Base-by-base conservation (phyloP, 2,113 vertebrate genomes). In the Todiramphus saurophagus region DNA sequence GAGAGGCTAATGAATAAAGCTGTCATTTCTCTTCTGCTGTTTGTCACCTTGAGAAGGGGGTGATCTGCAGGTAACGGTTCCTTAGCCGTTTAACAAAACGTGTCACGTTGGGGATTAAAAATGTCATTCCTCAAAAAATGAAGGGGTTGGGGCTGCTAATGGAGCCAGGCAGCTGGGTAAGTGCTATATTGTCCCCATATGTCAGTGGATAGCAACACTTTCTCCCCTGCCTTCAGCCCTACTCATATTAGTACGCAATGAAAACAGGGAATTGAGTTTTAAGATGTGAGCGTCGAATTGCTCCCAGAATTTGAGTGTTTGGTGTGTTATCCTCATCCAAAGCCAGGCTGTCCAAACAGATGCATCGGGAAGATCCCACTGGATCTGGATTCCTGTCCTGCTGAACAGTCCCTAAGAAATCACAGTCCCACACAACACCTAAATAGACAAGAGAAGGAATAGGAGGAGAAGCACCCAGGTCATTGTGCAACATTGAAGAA, bases 1-100 rank as follows among this genome's bases (percentile, higher is more conserved):
- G 23, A 70, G 80, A 55, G 80, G 86, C 55, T 69, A 51, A 75
- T 35, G 70, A 94, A 90, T 82, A 28, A 90, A 86, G 60, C 81
- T 94, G 95, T 91, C 83, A 84, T 53, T 89, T 87, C 27, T 70
- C n/a, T 80, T 89, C 77, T 95, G 87, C 82, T 68, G 3, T 89
- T 95, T 91, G 91, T 90, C 89, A 88, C 0, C 73, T 50, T 89
- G 69, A 58, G 31, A 19, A 82, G n/a, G 5, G 83, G 83, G 73
- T 67, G 63, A 90, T 89, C 44, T 69, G 68, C 41, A 72, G 88
- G 63, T 86, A 92, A 50, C 83, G 68, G 64, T 84, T 95, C 46
- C n/a, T 80, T 89, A 86, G 70, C 91, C 56, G 59, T 46, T 88
- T 80, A 89, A 83, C 72, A 75, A 94, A 94, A 88, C 55, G 93